These are phyloP conservation scores for Petaurus breviceps DNA, from an alignment of 2,113 vertebrate genomes.

Conservation along the genomic window DNA sequence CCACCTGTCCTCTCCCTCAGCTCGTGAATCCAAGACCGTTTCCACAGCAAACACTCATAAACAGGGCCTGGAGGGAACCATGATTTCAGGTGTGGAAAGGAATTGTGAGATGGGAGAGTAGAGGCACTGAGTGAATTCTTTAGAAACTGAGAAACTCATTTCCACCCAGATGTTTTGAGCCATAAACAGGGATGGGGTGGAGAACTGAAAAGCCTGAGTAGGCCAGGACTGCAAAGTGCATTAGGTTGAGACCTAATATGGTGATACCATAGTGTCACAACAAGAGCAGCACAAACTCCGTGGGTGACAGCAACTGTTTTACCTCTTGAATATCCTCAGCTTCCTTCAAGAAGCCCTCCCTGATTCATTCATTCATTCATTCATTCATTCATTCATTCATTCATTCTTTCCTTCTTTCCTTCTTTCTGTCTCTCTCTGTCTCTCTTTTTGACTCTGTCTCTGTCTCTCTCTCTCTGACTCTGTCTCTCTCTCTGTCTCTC, in stretches of 20 bases:
- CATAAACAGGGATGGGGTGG: not conserved
- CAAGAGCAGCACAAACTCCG: not conserved
- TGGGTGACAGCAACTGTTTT: not conserved
- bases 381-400: too few species aligned
- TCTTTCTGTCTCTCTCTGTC: too few species aligned
- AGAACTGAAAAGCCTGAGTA: not conserved
- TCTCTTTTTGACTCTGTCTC: too few species aligned
- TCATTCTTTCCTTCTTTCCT: not conserved
- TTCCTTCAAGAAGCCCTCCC: not conserved
- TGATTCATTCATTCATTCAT: too few species aligned
- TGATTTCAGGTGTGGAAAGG: slow-evolving; percentile 53
- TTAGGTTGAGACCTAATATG: slow-evolving; percentile 8
- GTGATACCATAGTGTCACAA: slow-evolving; percentile 20
- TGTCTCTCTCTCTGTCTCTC: too few species aligned
- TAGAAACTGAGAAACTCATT: not conserved
- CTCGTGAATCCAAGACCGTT: not conserved
- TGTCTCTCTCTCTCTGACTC: too few species aligned
- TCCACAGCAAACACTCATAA: slow-evolving; percentile 73
- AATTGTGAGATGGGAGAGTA: not conserved
- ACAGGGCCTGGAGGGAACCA: slow-evolving; percentile 12
- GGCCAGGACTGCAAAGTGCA: slow-evolving; percentile 46
- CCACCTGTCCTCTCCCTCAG: slow-evolving; percentile 58
- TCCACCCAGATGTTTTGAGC: slow-evolving; percentile 67
- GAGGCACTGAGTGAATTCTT: not conserved
- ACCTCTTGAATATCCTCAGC: not conserved